Base-by-base conservation (phyloP, 2,797 vertebrate species). In the Dryobates pubescens region DNA sequence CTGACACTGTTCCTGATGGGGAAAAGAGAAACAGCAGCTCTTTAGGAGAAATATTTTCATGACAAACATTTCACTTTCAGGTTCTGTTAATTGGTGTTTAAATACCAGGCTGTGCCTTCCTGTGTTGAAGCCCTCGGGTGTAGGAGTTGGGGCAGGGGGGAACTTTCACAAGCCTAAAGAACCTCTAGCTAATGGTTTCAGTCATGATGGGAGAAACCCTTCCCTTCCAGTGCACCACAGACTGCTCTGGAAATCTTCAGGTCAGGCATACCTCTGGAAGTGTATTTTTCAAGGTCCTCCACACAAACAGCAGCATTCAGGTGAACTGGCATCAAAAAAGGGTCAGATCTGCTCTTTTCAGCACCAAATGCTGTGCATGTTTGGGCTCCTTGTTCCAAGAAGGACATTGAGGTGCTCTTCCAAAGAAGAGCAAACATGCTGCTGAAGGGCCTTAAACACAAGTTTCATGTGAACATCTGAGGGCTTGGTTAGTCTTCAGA, bases 1-100 rank as follows among this genome's bases (percentile, higher is more conserved):
- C 88, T 99, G 98, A 91, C 98, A 97, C 91, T 98, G 98, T 22
- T 98, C 98, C 99, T 99, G 92, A 68, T 32, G 89, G 68, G 75
- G 12, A 64, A 89, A 87, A 93, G 36, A 93, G 49, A 41, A 92
- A 79, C n/a, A 94, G 67, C 67, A 94, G 77, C 59, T 93, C 26
- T 14, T 92, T 82, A 89, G 72, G 77, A 75, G 30, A 85, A 94
- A 23, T 58, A 59, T 38, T 74, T 76, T 70, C 15, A 77, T 34
- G 17, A 56, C 54, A 65, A 80, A 47, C 54, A 77, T n/a, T 80
- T 22, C 30, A 34, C 64, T 83, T 56, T 29, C 29, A 7, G 49
- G 20, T 87, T 89, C 56, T 49, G 5, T 69, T 65, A 82, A 45
- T 6, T 63, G 62, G 47, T 78, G 43, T 69, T 88, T 43, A 47